Percentiles rank a stretch among this genome's conserved stretches.
Evolutionary conservation across 2,797 vertebrate genomes (phyloP).

Genomic region (Thripadectes ignobilis): DNA sequence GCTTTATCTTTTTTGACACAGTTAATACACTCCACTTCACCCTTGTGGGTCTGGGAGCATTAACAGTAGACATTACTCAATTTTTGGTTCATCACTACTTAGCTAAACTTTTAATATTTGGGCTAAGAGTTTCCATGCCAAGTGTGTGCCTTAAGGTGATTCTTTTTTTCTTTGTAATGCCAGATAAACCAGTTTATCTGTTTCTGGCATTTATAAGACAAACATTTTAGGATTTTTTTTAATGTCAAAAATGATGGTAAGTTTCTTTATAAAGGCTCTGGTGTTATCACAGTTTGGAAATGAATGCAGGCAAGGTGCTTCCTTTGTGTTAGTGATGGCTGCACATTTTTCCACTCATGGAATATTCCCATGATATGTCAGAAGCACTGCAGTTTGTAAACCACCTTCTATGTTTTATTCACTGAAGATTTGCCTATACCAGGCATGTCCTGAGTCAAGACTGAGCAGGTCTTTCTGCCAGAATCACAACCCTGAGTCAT

Average conservation of each 20-base stretch:
- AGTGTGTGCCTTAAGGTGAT: background rate
- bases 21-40: background rate
- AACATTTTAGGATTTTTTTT: background rate
- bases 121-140: background rate
- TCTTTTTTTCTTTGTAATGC: background rate
- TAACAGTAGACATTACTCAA: background rate
- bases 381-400: background rate
- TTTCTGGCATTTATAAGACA: background rate
- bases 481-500: accelerated
- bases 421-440: background rate
- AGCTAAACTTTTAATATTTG: background rate
- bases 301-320: background rate
- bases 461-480: background rate
- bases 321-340: background rate
- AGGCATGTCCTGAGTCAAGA: accelerated
- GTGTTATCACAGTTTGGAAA: background rate
- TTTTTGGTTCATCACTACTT: background rate
- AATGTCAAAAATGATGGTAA: background rate
- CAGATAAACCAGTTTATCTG: background rate
- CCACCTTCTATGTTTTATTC: background rate
- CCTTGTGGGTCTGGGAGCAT: background rate
- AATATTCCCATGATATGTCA: background rate
- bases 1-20: background rate
- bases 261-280: background rate
- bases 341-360: background rate